A percentile compares a stretch with the other conserved stretches of the same genome.
Conservation (phyloP, 2,888 invertebrate genomes). For the Chalcosyrphus nemorum region DNA sequence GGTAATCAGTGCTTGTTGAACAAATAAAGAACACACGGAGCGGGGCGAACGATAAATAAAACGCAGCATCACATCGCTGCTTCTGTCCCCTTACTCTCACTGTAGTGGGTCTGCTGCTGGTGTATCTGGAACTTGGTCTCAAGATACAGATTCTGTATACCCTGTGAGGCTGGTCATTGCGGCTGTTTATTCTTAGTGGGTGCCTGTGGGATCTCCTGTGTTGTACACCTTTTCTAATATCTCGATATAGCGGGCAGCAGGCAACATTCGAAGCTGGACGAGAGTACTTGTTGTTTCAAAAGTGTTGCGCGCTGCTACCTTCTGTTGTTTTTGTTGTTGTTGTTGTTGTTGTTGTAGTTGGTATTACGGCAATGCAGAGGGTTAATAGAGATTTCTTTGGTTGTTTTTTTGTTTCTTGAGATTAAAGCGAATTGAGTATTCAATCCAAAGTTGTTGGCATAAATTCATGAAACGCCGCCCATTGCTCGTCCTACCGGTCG, state of each 20-base stretch:
- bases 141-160: too few species aligned
- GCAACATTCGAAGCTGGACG: slow-evolving; percentile 1
- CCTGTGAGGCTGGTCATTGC: neutral
- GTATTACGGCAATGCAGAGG: slow-evolving; percentile 12
- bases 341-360: slow-evolving; percentile 55
- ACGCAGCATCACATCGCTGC: slow-evolving; percentile 62
- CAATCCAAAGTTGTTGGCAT: slow-evolving; percentile 68
- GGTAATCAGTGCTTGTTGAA: slow-evolving; percentile 74
- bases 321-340: slow-evolving; percentile 42
- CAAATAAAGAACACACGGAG: slow-evolving; percentile 73
- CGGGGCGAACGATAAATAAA: slow-evolving; percentile 68
- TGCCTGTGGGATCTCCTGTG: slow-evolving; percentile 44
- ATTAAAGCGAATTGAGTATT: slow-evolving; percentile 58
- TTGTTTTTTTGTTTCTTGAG: slow-evolving; percentile 17
- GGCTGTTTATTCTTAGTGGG: slow-evolving; percentile 43
- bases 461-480: slow-evolving; percentile 68
- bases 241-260: neutral
- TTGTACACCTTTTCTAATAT: slow-evolving; percentile 62
- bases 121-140: neutral
- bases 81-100: slow-evolving; percentile 36
- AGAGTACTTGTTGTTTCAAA: slow-evolving; percentile 49
- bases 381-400: slow-evolving; percentile 57
- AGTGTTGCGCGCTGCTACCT: slow-evolving; percentile 53
- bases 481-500: slow-evolving; percentile 53
- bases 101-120: neutral